Evolutionary conservation across 2,888 invertebrate genomes (phyloP), one percentile per base, ranked within the genome.

Genomic region (Xylophagus ater): DNA sequence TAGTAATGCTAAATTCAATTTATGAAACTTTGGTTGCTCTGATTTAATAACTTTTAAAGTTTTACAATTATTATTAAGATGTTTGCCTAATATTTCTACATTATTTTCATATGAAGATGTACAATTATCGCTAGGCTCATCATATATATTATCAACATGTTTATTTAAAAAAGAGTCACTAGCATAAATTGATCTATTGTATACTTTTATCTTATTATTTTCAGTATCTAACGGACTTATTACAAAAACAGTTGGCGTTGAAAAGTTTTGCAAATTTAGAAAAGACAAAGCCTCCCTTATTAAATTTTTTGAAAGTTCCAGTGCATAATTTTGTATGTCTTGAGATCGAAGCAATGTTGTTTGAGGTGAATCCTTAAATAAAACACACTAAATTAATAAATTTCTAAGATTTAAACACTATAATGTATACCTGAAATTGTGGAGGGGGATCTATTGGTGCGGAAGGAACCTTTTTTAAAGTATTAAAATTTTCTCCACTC

Each of bases 401-500:
- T n/a, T 8, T 34, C 10, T n/a, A 28, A 13, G 12, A 2, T 28
- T 10, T 12, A 28, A 28, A 28, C 2, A 10, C 29, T 18, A 32
- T 13, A 18, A 24, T 17, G 45, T 44, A 37, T 60, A 71, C 84
- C 67, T 86, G 87, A 66, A 87, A 88, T 59, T 88, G 84, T 12
- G 78, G 80, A 12, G 88, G 88, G 44, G 88, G 88, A 55, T 85
- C 84, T 48, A 87, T 85, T 55, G 50, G 71, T 35, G 76, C 76
- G 54, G 73, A 72, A 8, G 82, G 82, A 17, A 81, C 83, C 62
- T 85, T 85, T 57, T 84, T 85, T 46, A 85, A 68, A 3, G 84
- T 85, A 57, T 83, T 85, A 56, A 84, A 85, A 62, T 83, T 81
- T 59, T 82, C 83, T 10, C 80, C 79, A 51, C 81, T 79, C 76